These are phyloP conservation scores for Diabrotica undecimpunctata DNA, from an alignment of 1,140 invertebrate genomes.

Conservation along the genomic window DNA sequence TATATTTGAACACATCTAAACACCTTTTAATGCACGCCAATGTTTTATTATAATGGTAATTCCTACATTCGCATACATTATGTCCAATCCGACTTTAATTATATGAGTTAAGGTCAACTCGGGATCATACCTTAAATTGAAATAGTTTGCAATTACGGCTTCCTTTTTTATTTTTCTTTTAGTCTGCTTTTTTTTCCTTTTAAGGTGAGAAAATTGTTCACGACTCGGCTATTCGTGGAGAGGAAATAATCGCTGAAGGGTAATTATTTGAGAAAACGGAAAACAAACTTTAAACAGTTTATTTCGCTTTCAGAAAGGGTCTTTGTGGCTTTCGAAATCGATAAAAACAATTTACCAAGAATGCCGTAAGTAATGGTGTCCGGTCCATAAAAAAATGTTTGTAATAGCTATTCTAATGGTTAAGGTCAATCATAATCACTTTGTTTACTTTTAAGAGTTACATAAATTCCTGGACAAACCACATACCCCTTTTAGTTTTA, in stretches of 20 bases:
- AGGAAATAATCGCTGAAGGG: not conserved
- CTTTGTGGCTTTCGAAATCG: not conserved
- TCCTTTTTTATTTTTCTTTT: not conserved
- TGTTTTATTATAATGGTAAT: too few relatives aligned
- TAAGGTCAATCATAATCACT: not conserved
- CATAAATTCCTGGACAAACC: not conserved
- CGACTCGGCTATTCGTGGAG: not conserved
- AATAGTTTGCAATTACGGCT: not conserved
- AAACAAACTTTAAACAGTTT: conserved; percentile 1
- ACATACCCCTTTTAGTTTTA: not conserved
- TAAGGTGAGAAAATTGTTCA: not conserved
- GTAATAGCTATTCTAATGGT: not conserved
- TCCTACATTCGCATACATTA: too few relatives aligned
- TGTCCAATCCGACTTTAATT: too few relatives aligned
- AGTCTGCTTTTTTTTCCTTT: not conserved
- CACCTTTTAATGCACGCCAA: too few relatives aligned
- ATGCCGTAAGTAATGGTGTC: not conserved
- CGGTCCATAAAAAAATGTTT: not conserved
- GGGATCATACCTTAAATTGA: not conserved
- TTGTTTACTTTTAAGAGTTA: not conserved
- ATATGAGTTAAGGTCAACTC: not conserved
- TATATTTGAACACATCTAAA: too few relatives aligned
- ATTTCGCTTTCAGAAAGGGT: not conserved
- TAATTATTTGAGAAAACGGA: conserved; percentile 2
- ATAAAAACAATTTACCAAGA: not conserved